Evolutionary conservation across 2,888 invertebrate species (phyloP).

Genomic region (Chloroclystis v-ata): DNA sequence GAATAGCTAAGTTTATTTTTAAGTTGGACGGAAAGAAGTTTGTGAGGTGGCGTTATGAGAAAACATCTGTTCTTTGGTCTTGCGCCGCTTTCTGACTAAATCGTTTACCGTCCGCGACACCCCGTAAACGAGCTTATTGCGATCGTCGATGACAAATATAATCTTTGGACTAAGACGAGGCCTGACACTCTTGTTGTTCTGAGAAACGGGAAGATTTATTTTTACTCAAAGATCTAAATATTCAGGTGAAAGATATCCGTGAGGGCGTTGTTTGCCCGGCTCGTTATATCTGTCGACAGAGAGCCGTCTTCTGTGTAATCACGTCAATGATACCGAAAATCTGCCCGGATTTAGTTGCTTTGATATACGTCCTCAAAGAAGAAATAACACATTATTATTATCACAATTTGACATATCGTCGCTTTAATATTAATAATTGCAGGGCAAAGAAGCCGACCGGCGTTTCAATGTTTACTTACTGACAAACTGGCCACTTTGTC

Average conservation of each 20-base stretch:
- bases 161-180: constrained; percentile 72
- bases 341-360: constrained; percentile 62
- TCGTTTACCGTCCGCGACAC: constrained; percentile 63
- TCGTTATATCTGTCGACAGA: constrained; percentile 69
- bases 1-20: constrained; percentile 53
- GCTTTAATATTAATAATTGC: constrained; percentile 10
- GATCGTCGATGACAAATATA: constrained; percentile 73
- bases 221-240: constrained; percentile 75
- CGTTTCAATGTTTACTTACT: background rate
- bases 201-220: constrained; percentile 73
- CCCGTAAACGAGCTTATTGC: constrained; percentile 68
- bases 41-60: constrained; percentile 55
- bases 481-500: background rate
- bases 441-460: background rate
- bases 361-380: constrained; percentile 67
- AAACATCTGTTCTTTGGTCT: constrained; percentile 66
- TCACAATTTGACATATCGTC: constrained; percentile 27
- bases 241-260: constrained; percentile 76
- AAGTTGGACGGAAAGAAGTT: constrained; percentile 49
- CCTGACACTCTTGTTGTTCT: constrained; percentile 74
- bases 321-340: constrained; percentile 72
- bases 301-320: constrained; percentile 67
- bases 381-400: constrained; percentile 60
- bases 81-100: constrained; percentile 52
- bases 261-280: constrained; percentile 62